A percentile compares a stretch with the other conserved stretches of the same genome.
Conservation (phyloP, 2,113 vertebrate genomes). For the Hippopotamus amphibius region DNA sequence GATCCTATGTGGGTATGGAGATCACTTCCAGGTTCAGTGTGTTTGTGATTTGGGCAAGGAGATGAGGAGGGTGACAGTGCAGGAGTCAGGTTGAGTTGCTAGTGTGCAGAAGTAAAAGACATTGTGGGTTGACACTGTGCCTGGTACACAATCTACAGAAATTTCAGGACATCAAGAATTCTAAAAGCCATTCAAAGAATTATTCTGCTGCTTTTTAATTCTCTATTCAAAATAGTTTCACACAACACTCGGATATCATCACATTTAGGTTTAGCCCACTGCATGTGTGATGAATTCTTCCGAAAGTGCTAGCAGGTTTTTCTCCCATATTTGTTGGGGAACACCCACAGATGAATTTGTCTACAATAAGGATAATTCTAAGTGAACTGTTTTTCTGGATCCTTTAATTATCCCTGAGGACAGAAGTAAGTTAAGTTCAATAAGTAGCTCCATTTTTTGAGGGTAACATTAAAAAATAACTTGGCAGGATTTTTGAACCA, state of each 20-base stretch:
- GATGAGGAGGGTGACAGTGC: neutral
- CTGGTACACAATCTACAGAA: neutral
- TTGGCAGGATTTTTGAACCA: conserved; percentile 57
- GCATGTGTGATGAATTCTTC: neutral
- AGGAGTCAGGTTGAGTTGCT: neutral
- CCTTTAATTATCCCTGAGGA: conserved; percentile 30
- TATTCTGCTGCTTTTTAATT: neutral
- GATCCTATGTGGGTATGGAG: neutral
- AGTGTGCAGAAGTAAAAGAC: neutral
- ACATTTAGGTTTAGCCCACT: neutral
- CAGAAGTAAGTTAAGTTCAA: conserved; percentile 27
- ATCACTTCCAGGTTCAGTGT: neutral
- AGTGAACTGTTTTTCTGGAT: conserved; percentile 21
- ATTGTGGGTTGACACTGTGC: neutral
- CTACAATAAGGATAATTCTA: conserved; percentile 38
- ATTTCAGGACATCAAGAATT: neutral
- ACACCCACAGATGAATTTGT: conserved; percentile 25
- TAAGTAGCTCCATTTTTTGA: conserved; percentile 5
- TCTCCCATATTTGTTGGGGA: neutral
- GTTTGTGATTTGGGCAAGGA: neutral
- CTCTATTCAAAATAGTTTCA: neutral
- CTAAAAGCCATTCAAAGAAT: conserved; percentile 9
- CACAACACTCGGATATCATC: neutral
- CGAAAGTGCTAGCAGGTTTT: conserved; percentile 9
- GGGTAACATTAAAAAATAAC: conserved; percentile 54